phyloP scores from a whole-genome alignment of 1,140 invertebrate species.

The Hestina assimilis region DNA sequence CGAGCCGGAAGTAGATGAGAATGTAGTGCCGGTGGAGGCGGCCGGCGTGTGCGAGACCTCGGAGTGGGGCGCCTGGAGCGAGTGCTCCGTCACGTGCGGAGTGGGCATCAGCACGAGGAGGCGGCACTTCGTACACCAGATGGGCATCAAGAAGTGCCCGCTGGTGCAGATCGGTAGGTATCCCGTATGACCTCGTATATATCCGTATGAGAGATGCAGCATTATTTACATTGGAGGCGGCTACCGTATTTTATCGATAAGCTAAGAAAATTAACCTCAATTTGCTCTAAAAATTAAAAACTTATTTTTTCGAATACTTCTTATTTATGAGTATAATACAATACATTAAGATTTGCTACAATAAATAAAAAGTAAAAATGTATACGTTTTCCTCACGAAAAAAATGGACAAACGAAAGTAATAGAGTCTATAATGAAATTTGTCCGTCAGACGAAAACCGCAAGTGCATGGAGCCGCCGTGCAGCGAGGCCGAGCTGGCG shows the following conservation, averaged over 20 bases:
- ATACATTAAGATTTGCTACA: too few relatives aligned
- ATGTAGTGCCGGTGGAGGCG: conserved; percentile 39
- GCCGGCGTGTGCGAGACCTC: conserved; percentile 84
- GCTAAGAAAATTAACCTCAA: too few relatives aligned
- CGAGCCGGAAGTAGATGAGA: conserved; percentile 23
- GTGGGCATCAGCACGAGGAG: conserved; percentile 86
- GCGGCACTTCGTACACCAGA: conserved; percentile 84
- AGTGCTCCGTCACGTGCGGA: conserved; percentile 91
- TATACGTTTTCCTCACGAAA: too few relatives aligned
- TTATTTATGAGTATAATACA: too few relatives aligned
- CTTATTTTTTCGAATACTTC: neutral
- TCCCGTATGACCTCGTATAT: neutral
- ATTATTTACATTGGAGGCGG: too few relatives aligned
- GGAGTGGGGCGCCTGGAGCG: conserved; percentile 88
- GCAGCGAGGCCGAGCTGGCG: conserved; percentile 66
- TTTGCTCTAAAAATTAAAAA: neutral
- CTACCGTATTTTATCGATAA: too few relatives aligned
- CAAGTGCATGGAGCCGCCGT: conserved; percentile 85
- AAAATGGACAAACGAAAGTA: too few relatives aligned
- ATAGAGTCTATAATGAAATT: neutral
- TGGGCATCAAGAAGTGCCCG: conserved; percentile 88
- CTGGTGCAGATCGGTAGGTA: conserved; percentile 77
- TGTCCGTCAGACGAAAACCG: conserved; percentile 81
- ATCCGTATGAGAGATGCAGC: too few relatives aligned
- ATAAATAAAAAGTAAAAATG: too few relatives aligned